Conservation (phyloP, 2,888 invertebrate species). For the Asteroscopus sphinx region DNA sequence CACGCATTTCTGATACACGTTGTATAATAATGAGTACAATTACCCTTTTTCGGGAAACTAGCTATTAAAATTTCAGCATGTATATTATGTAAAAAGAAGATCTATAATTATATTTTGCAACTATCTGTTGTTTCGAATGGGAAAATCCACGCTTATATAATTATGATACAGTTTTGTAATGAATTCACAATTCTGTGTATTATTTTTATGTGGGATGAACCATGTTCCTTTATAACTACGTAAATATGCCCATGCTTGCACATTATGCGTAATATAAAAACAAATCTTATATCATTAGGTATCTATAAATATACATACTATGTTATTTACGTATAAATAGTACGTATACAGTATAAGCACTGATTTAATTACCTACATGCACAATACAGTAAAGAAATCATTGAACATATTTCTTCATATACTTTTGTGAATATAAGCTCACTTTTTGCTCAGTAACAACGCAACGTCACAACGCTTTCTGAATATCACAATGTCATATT, state of each 20-base stretch:
- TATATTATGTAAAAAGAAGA: no score
- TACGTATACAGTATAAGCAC: background rate
- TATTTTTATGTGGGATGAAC: slow-evolving; percentile 11
- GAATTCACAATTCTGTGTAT: slow-evolving; percentile 6
- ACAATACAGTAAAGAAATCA: background rate
- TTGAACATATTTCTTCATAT: slow-evolving; percentile 3
- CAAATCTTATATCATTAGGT: slow-evolving; percentile 20
- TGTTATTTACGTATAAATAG: background rate
- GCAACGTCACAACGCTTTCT: slow-evolving; percentile 16
- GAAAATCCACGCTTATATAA: slow-evolving; percentile 49
- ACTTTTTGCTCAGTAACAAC: slow-evolving; percentile 28
- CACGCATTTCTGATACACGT: no score
- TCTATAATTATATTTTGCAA: slow-evolving; percentile 7
- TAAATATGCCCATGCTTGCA: slow-evolving; percentile 35
- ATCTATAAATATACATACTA: slow-evolving; percentile 13
- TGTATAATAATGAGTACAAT: no score
- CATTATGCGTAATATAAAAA: slow-evolving; percentile 10
- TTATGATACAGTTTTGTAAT: slow-evolving; percentile 24
- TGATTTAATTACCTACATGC: background rate
- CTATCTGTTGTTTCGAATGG: slow-evolving; percentile 28
- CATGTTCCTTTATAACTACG: slow-evolving; percentile 32
- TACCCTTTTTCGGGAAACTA: no score
- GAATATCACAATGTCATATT: slow-evolving; percentile 8
- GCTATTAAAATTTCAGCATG: no score
- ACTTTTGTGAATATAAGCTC: slow-evolving; percentile 15